These are phyloP conservation scores for Octodonta nipae DNA, from an alignment of 2,888 invertebrate species.

Conservation along the genomic window DNA sequence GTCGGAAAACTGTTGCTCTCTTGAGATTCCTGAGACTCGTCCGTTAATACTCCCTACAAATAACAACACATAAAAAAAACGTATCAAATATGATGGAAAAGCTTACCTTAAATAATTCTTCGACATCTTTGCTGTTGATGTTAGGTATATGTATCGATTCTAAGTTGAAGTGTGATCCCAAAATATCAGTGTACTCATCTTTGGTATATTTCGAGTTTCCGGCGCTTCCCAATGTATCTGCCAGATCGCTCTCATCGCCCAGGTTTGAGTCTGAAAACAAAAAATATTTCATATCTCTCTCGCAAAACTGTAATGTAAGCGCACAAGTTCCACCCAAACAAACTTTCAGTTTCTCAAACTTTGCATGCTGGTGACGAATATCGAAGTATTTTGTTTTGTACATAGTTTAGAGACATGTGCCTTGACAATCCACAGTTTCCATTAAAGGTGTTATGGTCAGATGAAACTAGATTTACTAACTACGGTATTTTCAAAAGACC, in stretches of 20 bases:
- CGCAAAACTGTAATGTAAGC: background rate
- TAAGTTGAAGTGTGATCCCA: slow-evolving; percentile 57
- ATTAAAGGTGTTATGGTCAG: no score
- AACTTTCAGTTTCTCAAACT: no score
- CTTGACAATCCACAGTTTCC: no score
- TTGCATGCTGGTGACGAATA: no score
- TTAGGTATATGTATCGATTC: slow-evolving; percentile 73
- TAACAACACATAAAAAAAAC: slow-evolving; percentile 1
- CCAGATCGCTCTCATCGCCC: slow-evolving; percentile 33
- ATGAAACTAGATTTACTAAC: no score
- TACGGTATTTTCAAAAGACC: no score
- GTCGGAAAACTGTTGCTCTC: slow-evolving; percentile 48
- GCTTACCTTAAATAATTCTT: slow-evolving; percentile 68
- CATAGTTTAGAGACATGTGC: no score
- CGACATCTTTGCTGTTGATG: slow-evolving; percentile 82
- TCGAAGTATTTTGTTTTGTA: no score
- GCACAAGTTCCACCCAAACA: no score
- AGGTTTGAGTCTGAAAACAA: slow-evolving; percentile 27
- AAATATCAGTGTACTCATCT: slow-evolving; percentile 55
- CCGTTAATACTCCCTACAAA: slow-evolving; percentile 61
- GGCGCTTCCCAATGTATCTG: slow-evolving; percentile 27
- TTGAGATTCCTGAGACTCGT: slow-evolving; percentile 67
- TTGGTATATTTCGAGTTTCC: slow-evolving; percentile 46
- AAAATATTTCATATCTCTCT: background rate
- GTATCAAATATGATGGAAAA: background rate